A percentile compares a stretch with the other conserved stretches of the same genome.
phyloP scores from a whole-genome alignment of 2,797 vertebrate species.

The Rhynchonycteris naso region DNA sequence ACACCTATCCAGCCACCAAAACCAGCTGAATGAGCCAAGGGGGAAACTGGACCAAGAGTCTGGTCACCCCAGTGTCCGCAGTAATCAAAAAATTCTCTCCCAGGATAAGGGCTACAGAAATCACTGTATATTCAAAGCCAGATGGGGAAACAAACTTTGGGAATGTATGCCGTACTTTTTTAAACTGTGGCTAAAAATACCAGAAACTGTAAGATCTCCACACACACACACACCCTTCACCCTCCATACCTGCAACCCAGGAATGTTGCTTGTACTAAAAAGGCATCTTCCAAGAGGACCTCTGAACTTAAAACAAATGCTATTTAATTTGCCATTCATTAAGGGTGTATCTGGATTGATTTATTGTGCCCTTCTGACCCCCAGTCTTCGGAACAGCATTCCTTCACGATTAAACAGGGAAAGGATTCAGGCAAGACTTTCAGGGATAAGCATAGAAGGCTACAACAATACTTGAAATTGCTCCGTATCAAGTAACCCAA shows the following conservation, averaged over 20 bases:
- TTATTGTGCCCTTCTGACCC: constrained; percentile 85
- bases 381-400: constrained; percentile 85
- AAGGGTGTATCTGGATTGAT: constrained; percentile 86
- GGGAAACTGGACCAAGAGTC: not conserved
- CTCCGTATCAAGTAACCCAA: constrained; percentile 78
- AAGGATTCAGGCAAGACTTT: constrained; percentile 79
- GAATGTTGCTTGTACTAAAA: constrained; percentile 81
- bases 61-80: not conserved
- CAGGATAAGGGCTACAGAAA: not conserved
- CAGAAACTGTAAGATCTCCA: not conserved
- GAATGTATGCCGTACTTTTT: not conserved
- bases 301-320: constrained; percentile 86
- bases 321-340: constrained; percentile 87
- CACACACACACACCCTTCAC: not conserved
- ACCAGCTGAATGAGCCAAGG: constrained; percentile 4
- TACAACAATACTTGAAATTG: constrained; percentile 76
- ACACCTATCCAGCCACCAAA: not conserved
- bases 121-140: not conserved
- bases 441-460: constrained; percentile 77
- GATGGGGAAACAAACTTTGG: not conserved
- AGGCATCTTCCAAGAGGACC: constrained; percentile 81
- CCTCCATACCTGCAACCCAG: constrained; percentile 62
- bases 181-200: constrained; percentile 34
- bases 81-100: not conserved
- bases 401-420: constrained; percentile 85